Evolutionary conservation across 2,113 vertebrate genomes (phyloP), one percentile per base, ranked within the genome.

Genomic region (Bufo bufo): DNA sequence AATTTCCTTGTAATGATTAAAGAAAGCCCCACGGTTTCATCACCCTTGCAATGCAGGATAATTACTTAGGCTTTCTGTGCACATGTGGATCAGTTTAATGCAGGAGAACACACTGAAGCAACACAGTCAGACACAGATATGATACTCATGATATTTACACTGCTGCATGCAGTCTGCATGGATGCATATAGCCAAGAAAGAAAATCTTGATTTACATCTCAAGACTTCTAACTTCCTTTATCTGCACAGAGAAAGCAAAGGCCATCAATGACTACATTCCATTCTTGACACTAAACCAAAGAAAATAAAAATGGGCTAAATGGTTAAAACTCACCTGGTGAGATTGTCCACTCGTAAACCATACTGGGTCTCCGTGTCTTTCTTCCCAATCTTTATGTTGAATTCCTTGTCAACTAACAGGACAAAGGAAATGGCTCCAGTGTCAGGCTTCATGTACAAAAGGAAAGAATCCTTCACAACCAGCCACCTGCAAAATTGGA

Each of bases 381-480:
- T 99, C 90, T 92, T 96, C 90, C 98, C 97, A 94, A 99, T 97
- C 90, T 97, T 97, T 87, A 99, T 96, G 88, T n/a, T 91, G 94
- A 99, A 99, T 89, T 96, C 97, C 87, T 97, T 97, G 90, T 99
- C 98, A 0, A 98, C 96, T 85, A 99, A 93, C 86, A 99, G 94
- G 82, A 99, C 98, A 0, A 99, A 99, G 56, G 97, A 94, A 80
- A 99, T 96, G 78, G 95, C 95, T 0, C 98, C 98, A 0, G 94
- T 96, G 89, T 99, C 98, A 0, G 96, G 96, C 84, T 98, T 98
- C 97, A 99, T 97, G 90, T 99, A 99, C 4, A 99, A 75, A 84
- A 99, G 93, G 91, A 97, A 99, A 0, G 98, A 99, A 90, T 99
- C 98, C 90, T 99, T 99, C 90, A 99, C 96, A 89, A 98, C 96